Base-by-base conservation (phyloP, 2,797 vertebrate species). In the Alectoris magna region DNA sequence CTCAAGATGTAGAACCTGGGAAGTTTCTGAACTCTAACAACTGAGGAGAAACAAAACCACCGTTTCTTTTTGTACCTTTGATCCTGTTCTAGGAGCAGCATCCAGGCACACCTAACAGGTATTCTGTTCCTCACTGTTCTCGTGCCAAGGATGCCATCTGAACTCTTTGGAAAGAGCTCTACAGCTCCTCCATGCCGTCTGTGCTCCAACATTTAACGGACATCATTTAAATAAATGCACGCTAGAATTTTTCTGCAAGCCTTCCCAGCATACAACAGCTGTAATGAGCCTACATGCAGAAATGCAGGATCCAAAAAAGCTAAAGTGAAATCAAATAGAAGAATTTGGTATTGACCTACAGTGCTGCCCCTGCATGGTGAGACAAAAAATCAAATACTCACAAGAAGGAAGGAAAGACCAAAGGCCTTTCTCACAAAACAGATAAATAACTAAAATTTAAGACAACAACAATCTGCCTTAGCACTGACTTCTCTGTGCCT, bases 1-100 rank as follows among this genome's bases (percentile, higher is more conserved):
- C 92, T 92, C 92, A 91, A 94, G 95, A 95, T 86, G 90, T 81
- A 95, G 91, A 94, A 91, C 55, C 81, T 91, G 78, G 84, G 84
- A 94, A 94, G 88, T 79, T 16, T 95, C 84, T 85, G 90, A 95
- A 93, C 91, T 91, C 83, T 51, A 90, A 86, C 60, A 87, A 90
- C 80, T 78, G 75, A 78, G 66, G 76, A 88, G 91, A 94, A 93
- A 89, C 66, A 94, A 91, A 96, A 90, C 67, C 88, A 93, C 82
- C 63, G 59, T 59, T 94, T 93, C 81, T 91, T 79, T 89, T 63
- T 26, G 14, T 91, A 81, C 67, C 86, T 87, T 85, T 91, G 86
- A 91, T 96, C 88, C 78, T 87, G 31, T 75, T 95, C 78, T 92
- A 84, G 38, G 26, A 62, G 90, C 71, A 90, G 74, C 67, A 55